Percentiles rank a stretch among this genome's conserved stretches.
phyloP scores from a whole-genome alignment of 2,113 vertebrate genomes.

The Petroica traversi region DNA sequence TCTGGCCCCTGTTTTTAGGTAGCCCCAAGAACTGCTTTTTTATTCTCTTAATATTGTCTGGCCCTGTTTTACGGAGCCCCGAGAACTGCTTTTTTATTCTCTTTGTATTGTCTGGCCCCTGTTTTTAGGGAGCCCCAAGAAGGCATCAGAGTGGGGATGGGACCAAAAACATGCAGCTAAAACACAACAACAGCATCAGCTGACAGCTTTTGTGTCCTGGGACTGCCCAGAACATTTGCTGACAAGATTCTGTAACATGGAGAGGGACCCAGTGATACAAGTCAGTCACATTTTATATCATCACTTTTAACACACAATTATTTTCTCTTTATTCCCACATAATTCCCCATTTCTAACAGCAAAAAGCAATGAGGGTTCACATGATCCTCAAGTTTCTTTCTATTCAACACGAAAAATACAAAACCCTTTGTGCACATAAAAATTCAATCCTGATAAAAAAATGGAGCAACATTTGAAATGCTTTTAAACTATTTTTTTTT shows the following conservation, averaged over 20 bases:
- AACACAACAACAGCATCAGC: rapidly evolving
- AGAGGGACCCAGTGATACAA: rapidly evolving
- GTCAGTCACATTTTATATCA: neutral
- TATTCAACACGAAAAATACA: neutral
- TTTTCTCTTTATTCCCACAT: neutral
- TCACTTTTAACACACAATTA: neutral
- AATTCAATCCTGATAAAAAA: neutral
- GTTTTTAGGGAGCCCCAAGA: neutral
- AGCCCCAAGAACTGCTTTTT: rapidly evolving
- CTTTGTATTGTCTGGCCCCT: neutral
- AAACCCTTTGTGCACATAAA: neutral
- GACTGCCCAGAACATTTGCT: rapidly evolving
- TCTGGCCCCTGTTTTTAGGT: neutral
- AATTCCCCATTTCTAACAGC: neutral
- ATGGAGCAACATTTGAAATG: neutral
- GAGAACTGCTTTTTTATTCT: rapidly evolving
- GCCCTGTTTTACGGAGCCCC: no score
- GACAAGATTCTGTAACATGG: neutral
- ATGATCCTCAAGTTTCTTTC: neutral
- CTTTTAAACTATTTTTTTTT: neutral
- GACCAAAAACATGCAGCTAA: rapidly evolving
- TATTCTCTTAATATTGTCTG: neutral
- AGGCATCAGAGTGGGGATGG: neutral
- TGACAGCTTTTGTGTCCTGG: neutral
- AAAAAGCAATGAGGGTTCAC: neutral